Evolutionary conservation across 2,113 vertebrate species (phyloP), one percentile per base, ranked within the genome.

Genomic region (Otocyon megalotis): DNA sequence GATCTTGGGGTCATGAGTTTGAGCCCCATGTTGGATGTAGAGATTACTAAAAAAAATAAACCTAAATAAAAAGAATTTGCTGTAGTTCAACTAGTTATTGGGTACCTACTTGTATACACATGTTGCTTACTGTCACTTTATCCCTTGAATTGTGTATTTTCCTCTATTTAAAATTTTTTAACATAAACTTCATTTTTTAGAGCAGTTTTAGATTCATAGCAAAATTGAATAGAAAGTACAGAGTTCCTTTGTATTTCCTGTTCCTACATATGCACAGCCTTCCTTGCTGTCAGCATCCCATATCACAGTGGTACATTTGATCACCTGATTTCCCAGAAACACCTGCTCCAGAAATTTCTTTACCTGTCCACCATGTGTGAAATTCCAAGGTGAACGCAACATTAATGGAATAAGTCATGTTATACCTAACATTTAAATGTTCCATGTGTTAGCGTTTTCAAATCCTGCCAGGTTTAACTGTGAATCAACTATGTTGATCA

Each of bases 71-170:
- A 63, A 65, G 58, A 76, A 76, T 83, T 95, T n/a, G 19, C 50
- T 92, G 87, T 43, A 77, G 13, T 84, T 96, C 53, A 16, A 9
- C 20, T 88, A 56, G 28, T 84, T 94, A 54, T 72, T 87, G 74
- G 28, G 19, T 67, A 14, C 58, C 48, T 87, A 9, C 17, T 82
- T 82, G 22, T 91, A 48, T 90, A 28, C 20, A 72, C 20, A 28
- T 90, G 48, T 43, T 63, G 48, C 35, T 90, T 87, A 54, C 56
- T 90, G 8, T 56, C 32, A 79, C 79, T 77, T 90, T 43, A 84
- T 81, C 56, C 20, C 50, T 87, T 88, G 24, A 53, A 83, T 72
- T 67, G 56, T 67, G 35, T 83, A n/a, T 93, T 90, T 93, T 89
- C 43, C n/a, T 63, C 65, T 65, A 81, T 77, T 56, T 50, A 11